Conservation (phyloP, 2,113 vertebrate genomes). For the Sylvietta virens region DNA sequence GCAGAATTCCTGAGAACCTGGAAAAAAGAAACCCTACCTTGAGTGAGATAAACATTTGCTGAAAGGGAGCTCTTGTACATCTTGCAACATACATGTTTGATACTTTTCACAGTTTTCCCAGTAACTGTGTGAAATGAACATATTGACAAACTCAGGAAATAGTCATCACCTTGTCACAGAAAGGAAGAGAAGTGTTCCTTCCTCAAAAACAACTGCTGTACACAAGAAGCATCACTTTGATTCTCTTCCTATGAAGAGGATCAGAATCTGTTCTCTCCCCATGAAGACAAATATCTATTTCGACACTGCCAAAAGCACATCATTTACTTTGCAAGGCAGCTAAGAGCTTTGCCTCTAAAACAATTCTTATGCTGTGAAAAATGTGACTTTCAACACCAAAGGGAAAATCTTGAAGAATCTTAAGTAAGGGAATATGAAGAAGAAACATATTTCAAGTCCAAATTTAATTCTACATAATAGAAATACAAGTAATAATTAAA, state of each 20-base stretch:
- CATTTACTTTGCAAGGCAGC: not conserved
- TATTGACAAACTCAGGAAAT: conserved; percentile 46
- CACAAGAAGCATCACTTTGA: not conserved
- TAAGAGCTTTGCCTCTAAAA: not conserved
- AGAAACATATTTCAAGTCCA: not conserved
- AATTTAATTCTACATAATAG: not conserved
- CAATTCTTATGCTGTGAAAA: not conserved
- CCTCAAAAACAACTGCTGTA: not conserved
- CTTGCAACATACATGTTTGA: conserved; percentile 57
- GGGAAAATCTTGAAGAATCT: not conserved
- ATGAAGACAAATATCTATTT: not conserved
- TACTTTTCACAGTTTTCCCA: conserved; percentile 51
- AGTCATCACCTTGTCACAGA: not conserved
- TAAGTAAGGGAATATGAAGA: not conserved
- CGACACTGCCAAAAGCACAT: not conserved
- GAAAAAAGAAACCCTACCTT: conserved; percentile 79
- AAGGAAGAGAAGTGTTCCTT: not conserved
- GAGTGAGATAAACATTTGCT: conserved; percentile 72
- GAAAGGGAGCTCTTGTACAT: conserved; percentile 72
- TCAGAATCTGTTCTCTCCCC: not conserved
- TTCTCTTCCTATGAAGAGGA: not conserved
- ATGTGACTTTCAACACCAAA: not conserved
- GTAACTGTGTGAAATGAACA: conserved; percentile 50
- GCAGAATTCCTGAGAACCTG: conserved; percentile 79
- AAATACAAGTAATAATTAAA: not conserved